Percentiles rank a stretch among this genome's conserved stretches.
phyloP scores from a whole-genome alignment of 2,888 invertebrate species.

The Pollenia griseotomentosa region DNA sequence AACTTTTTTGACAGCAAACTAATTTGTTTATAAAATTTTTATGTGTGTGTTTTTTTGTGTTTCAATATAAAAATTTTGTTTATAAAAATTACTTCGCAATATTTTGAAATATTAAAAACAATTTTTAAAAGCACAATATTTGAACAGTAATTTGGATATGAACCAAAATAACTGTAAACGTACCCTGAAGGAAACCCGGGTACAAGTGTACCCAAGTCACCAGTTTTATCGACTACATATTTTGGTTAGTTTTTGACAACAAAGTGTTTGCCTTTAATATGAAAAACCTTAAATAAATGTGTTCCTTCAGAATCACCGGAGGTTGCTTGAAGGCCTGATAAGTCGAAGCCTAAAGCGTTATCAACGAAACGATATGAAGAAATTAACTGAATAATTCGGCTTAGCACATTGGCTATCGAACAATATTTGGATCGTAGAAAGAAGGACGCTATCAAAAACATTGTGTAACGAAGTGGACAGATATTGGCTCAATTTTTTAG shows the following conservation, averaged over 20 bases:
- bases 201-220: too few species aligned
- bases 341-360: too few species aligned
- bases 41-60: too few species aligned
- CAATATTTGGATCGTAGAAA: too few species aligned
- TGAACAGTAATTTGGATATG: background rate
- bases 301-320: too few species aligned
- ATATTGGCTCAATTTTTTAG: background rate
- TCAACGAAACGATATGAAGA: too few species aligned
- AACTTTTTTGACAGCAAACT: conserved; percentile 17
- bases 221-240: too few species aligned
- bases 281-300: too few species aligned
- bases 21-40: conserved; percentile 24
- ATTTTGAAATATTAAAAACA: conserved; percentile 6
- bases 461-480: background rate
- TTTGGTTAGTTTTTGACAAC: too few species aligned
- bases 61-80: background rate
- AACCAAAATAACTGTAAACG: background rate
- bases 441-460: background rate
- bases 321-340: too few species aligned
- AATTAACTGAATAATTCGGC: background rate
- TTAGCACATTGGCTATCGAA: background rate
- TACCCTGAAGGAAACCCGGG: too few species aligned
- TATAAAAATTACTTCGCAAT: conserved; percentile 18
- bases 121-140: background rate
- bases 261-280: too few species aligned